Percentiles rank a stretch among this genome's conserved stretches.
phyloP scores from a whole-genome alignment of 2,888 invertebrate genomes.

The Phalangium opilio region DNA sequence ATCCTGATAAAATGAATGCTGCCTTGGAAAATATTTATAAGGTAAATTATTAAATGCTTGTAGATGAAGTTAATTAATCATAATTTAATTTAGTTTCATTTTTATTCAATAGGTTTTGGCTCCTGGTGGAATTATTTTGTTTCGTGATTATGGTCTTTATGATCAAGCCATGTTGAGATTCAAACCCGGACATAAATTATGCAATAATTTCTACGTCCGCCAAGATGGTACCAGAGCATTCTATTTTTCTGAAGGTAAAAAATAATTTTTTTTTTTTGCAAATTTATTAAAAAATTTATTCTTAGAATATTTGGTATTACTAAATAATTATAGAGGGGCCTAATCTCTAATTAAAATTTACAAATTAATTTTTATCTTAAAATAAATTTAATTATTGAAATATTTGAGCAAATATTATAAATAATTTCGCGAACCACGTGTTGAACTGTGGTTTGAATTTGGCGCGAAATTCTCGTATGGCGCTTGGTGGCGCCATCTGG shows the following conservation, averaged over 20 bases:
- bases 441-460: no score
- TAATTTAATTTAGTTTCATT: conserved; percentile 29
- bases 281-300: no score
- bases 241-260: conserved; percentile 35
- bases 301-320: no score
- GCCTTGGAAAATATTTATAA: conserved; percentile 45
- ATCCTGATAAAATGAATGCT: conserved; percentile 58
- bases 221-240: conserved; percentile 83
- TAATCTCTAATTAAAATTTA: no score
- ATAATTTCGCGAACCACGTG: no score
- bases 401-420: no score
- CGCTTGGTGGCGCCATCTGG: no score
- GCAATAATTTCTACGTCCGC: conserved; percentile 82
- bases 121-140: conserved; percentile 61
- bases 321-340: no score
- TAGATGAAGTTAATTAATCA: background rate
- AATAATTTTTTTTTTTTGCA: no score
- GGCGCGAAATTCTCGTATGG: no score
- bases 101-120: conserved; percentile 27
- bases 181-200: conserved; percentile 76
- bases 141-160: conserved; percentile 85
- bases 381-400: no score
- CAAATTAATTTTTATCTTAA: no score
- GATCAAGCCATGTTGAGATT: conserved; percentile 94
- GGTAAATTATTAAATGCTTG: conserved; percentile 24